phyloP scores from a whole-genome alignment of 92 coral and sea anemone genomes.

The Zoanthus sansibaricus region DNA sequence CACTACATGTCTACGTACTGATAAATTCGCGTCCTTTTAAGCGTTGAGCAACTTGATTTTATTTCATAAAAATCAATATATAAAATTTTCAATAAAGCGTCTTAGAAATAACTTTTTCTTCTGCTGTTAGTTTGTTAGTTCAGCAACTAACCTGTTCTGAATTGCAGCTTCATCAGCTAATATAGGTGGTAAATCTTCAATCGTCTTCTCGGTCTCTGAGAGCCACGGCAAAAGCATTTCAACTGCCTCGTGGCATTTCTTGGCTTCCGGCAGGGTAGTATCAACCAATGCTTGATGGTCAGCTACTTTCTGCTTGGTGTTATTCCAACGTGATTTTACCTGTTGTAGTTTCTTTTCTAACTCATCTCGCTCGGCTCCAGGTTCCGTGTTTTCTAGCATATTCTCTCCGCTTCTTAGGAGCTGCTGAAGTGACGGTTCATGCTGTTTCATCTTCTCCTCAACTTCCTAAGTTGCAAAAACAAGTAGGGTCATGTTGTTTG shows the following conservation, averaged over 20 bases:
- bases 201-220: slow-evolving; percentile 77
- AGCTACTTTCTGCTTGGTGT: slow-evolving; percentile 69
- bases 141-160: slow-evolving; percentile 56
- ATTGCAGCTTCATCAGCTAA: slow-evolving; percentile 68
- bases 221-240: slow-evolving; percentile 81
- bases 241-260: slow-evolving; percentile 74
- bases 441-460: slow-evolving; percentile 75
- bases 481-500: too few species aligned
- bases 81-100: too few species aligned
- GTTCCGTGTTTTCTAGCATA: slow-evolving; percentile 84
- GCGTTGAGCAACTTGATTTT: too few species aligned
- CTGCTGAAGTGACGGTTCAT: slow-evolving; percentile 86
- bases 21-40: too few species aligned
- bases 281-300: slow-evolving; percentile 75
- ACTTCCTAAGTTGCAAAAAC: slow-evolving; percentile 57
- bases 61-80: too few species aligned
- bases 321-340: slow-evolving; percentile 83
- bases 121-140: not conserved
- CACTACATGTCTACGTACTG: too few species aligned
- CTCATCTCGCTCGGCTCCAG: slow-evolving; percentile 90
- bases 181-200: slow-evolving; percentile 77
- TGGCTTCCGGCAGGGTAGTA: slow-evolving; percentile 83
- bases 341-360: slow-evolving; percentile 81
- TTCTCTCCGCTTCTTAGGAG: slow-evolving; percentile 83
- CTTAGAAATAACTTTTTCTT: too few species aligned